Evolutionary conservation across 2,797 vertebrate genomes (phyloP), one percentile per base, ranked within the genome.

Genomic region (Cuniculus paca): DNA sequence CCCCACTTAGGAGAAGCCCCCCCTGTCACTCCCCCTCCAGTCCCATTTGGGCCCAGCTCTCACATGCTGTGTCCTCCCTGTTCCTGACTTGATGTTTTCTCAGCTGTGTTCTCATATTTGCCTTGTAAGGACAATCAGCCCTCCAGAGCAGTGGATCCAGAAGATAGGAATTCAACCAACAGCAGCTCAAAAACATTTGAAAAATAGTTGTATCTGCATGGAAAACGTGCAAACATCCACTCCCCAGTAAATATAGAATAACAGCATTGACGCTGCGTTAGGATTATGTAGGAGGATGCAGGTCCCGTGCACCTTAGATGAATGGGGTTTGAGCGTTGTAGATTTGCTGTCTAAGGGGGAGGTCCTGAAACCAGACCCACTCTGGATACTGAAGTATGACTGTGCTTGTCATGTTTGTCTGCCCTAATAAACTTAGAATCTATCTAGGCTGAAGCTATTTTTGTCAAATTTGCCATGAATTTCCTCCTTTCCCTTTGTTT

Each of bases 401-500:
- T 80, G 14, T 72, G 60, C 56, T 84, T 89, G 72, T 81, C 56
- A 52, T 48, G 17, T 58, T 54, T 70, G 1, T 45, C 36, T 72
- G 91, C 17, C 5, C 19, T 84, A 10, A 48, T 60, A 82, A 36
- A 61, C 12, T 65, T 50, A 16, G 82, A 22, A 24, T 95, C 52
- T 65, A 31, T 74, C 56, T 61, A n/a, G 22, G n/a, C 6, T 70
- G 79, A 36, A 68, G 52, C 56, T 0, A 2, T 6, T n/a, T 84
- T 54, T 61, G 54, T 77, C 56, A 39, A n/a, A 20, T 70, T 80
- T 60, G 17, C n/a, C 24, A 90, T 39, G 87, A 58, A 92, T 48
- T 31, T 72, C 9, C 10, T 14, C 56, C 17, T 36, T 48, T 63
- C 39, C 19, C 16, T 54, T 52, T 12, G 2, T 16, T 52, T 16